Conservation (phyloP, 2,888 invertebrate genomes). For the Copidosoma aretas region DNA sequence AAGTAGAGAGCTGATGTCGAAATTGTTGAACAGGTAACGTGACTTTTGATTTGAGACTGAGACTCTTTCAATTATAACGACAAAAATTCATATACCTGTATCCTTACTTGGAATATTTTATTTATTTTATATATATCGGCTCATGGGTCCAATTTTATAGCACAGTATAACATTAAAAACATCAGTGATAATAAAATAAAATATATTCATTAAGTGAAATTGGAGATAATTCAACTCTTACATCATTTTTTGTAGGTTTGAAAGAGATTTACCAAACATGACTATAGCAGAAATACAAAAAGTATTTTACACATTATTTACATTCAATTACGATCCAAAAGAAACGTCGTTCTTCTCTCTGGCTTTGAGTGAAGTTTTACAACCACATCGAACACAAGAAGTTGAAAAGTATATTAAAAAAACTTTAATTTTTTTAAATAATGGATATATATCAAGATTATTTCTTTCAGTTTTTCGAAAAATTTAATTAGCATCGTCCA, state of each 20-base stretch:
- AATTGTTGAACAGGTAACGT: too few species aligned
- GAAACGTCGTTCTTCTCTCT: constrained; percentile 64
- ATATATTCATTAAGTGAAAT: too few species aligned
- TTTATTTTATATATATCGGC: too few species aligned
- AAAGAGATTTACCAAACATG: constrained; percentile 62
- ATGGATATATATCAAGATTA: not conserved
- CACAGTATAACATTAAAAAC: not conserved
- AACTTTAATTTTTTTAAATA: not conserved
- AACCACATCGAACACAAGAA: constrained; percentile 66
- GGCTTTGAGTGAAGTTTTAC: constrained; percentile 65
- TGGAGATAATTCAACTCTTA: too few species aligned
- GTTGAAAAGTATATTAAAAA: constrained; percentile 56
- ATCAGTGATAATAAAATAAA: not conserved
- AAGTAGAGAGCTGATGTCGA: too few species aligned
- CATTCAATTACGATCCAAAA: constrained; percentile 67
- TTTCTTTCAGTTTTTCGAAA: constrained; percentile 18
- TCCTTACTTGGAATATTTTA: too few species aligned
- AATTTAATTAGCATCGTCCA: constrained; percentile 29
- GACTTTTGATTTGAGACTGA: too few species aligned
- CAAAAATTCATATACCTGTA: too few species aligned
- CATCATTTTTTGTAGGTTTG: constrained; percentile 55
- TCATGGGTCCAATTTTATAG: constrained; percentile 1
- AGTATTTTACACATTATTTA: constrained; percentile 68
- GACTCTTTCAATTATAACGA: too few species aligned
- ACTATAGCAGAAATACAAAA: constrained; percentile 80